Percentiles rank a stretch among this genome's conserved stretches.
phyloP scores from a whole-genome alignment of 2,888 invertebrate species.

The Bedellia somnulentella region DNA sequence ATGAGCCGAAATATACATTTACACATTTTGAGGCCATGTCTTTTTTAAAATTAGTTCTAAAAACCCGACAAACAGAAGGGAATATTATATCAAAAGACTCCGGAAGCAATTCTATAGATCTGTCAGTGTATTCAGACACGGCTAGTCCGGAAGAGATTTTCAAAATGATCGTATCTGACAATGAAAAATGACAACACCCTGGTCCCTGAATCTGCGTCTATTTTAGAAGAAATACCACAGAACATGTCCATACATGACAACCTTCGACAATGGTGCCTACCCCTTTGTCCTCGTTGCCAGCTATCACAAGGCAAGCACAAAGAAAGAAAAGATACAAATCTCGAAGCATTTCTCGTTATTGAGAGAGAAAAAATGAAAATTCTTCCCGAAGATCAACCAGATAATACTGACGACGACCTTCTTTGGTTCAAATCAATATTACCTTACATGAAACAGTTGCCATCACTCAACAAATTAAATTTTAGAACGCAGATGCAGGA shows the following conservation, averaged over 20 bases:
- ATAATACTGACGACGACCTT: constrained; percentile 12
- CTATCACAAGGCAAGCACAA: constrained; percentile 14
- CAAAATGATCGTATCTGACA: constrained; percentile 7
- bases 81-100: constrained; percentile 10
- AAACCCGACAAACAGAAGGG: constrained; percentile 13
- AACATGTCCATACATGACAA: constrained; percentile 8
- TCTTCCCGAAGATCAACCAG: constrained; percentile 12
- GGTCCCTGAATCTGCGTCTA: too few species aligned
- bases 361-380: constrained; percentile 12
- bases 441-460: constrained; percentile 15
- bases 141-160: constrained; percentile 8
- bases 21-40: constrained; percentile 13
- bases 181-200: constrained; percentile 8
- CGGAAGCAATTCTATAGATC: constrained; percentile 7
- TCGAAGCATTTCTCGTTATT: constrained; percentile 13
- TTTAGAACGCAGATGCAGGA: constrained; percentile 16
- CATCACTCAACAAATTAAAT: constrained; percentile 14
- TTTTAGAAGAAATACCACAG: constrained; percentile 10
- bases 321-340: constrained; percentile 13
- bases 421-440: constrained; percentile 16
- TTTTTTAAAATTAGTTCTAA: constrained; percentile 11
- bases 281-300: constrained; percentile 13
- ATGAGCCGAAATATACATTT: constrained; percentile 13
- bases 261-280: constrained; percentile 9
- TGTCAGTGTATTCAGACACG: constrained; percentile 9